Base-by-base conservation (phyloP, 92 coral and sea anemone species). In the Paragorgia papillata region DNA sequence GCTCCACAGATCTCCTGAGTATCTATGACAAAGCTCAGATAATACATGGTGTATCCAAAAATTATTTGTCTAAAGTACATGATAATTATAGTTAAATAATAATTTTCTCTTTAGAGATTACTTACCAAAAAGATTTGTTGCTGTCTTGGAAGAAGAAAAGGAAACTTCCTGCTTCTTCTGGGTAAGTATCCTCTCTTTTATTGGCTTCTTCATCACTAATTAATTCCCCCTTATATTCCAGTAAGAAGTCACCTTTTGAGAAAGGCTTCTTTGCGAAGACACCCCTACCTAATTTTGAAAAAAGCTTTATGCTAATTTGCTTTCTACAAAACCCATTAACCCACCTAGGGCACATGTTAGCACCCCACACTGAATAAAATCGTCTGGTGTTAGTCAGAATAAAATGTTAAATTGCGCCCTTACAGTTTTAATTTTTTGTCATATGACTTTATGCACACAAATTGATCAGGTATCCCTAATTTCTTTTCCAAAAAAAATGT, bases 61-160 rank as follows among this genome's bases (percentile, higher is more conserved):
- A 37, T 37, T 37, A 37, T 12, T 4, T 12, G 6, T 37, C 43
- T 37, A 37, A 37, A 4, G 43, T 4, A 4, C 43, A 37, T 12
- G 6, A 61, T 39, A 43, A 67, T 67, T n/a, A 39, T 41, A 67
- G 34, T 33, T 39, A 67, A 22, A 34, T 27, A 41, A 41, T 4
- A 37, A 37, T 37, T 37, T 37, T 37, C 43, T 34, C 28, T 27
- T 49, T 67, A 3, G 32, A 40, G 32, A 20, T 67, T 53, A 75
- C 79, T 74, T 74, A 74, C 79, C 79, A 74, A 74, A 74, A 74
- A 30, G 37, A 57, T 54, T 74, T 74, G 66, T 49, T 24, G 32
- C 84, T 55, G 37, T 66, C 80, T 29, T 81, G 73, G 14, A 81
- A 81, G 50, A 70, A 80, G 73, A 80, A 80, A 51, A 80, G 80